Evolutionary conservation across 2,888 invertebrate genomes (phyloP).

Genomic region (Apamea anceps): DNA sequence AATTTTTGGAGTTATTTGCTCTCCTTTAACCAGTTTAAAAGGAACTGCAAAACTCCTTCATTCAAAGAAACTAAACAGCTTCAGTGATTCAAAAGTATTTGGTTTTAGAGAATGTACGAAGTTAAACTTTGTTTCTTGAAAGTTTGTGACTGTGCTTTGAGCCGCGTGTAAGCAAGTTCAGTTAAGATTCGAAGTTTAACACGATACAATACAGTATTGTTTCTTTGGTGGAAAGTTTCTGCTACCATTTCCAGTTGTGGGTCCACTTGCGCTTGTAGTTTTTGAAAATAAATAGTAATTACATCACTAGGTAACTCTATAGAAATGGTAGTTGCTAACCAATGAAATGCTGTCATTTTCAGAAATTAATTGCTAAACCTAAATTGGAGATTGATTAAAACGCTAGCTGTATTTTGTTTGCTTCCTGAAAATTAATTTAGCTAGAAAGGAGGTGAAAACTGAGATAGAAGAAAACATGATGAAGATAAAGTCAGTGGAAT

Average conservation of each 20-base stretch:
- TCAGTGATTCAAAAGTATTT: conserved; percentile 32
- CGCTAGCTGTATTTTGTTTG: background rate
- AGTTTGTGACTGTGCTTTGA: conserved; percentile 26
- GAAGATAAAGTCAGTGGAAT: background rate
- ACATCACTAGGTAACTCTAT: background rate
- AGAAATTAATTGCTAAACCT: background rate
- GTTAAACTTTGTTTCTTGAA: conserved; percentile 45
- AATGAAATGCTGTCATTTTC: background rate
- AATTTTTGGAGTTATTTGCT: conserved; percentile 12
- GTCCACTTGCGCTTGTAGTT: background rate
- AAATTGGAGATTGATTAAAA: background rate
- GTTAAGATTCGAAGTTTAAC: conserved; percentile 28
- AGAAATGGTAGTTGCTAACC: background rate
- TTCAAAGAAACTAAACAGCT: conserved; percentile 31
- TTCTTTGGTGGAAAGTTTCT: conserved; percentile 29
- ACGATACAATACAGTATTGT: conserved; percentile 36
- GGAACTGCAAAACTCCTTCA: background rate
- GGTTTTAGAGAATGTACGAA: conserved; percentile 37
- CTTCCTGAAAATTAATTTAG: background rate
- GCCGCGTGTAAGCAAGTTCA: conserved; percentile 30
- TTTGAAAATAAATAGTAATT: conserved; percentile 22
- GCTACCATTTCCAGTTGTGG: conserved; percentile 28
- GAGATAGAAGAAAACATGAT: too few relatives aligned
- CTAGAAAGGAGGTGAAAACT: background rate
- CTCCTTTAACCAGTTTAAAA: conserved; percentile 11